A percentile compares a stretch with the other conserved stretches of the same genome.
Conservation (phyloP, 2,888 invertebrate genomes). For the Lasioglossum morio region DNA sequence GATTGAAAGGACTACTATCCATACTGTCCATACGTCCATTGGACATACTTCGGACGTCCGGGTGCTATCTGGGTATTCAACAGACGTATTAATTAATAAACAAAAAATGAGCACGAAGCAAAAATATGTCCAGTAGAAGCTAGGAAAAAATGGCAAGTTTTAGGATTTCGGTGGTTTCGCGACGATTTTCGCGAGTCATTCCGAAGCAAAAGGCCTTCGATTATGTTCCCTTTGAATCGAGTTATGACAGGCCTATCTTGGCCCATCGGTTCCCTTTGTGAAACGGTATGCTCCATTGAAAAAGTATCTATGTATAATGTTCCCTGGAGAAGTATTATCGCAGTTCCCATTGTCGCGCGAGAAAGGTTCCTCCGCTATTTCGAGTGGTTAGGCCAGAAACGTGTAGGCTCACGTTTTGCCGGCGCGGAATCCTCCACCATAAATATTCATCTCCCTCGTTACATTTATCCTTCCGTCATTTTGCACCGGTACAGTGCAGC, state of each 20-base stretch:
- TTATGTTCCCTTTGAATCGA: slow-evolving; percentile 21
- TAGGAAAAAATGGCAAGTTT: background rate
- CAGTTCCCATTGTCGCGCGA: slow-evolving; percentile 23
- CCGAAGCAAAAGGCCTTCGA: slow-evolving; percentile 24
- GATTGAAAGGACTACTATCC: no score
- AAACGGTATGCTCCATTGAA: background rate
- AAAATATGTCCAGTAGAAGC: background rate
- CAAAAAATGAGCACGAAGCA: no score
- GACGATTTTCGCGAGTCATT: slow-evolving; percentile 55
- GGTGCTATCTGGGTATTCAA: no score
- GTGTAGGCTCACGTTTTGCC: slow-evolving; percentile 38
- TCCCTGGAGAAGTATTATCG: slow-evolving; percentile 24
- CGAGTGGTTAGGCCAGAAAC: slow-evolving; percentile 33
- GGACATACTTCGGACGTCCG: no score
- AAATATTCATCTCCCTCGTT: slow-evolving; percentile 76
- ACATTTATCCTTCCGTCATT: slow-evolving; percentile 72
- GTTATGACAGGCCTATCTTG: slow-evolving; percentile 56
- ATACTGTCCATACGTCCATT: no score
- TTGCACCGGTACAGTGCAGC: slow-evolving; percentile 56
- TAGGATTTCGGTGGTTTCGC: slow-evolving; percentile 23
- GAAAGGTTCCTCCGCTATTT: slow-evolving; percentile 45
- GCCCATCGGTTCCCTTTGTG: slow-evolving; percentile 37
- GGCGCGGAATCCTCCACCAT: slow-evolving; percentile 54
- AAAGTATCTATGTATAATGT: slow-evolving; percentile 16
- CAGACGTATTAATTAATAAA: no score